phyloP scores from a whole-genome alignment of 2,797 vertebrate species.

The Lepus oiostolus region DNA sequence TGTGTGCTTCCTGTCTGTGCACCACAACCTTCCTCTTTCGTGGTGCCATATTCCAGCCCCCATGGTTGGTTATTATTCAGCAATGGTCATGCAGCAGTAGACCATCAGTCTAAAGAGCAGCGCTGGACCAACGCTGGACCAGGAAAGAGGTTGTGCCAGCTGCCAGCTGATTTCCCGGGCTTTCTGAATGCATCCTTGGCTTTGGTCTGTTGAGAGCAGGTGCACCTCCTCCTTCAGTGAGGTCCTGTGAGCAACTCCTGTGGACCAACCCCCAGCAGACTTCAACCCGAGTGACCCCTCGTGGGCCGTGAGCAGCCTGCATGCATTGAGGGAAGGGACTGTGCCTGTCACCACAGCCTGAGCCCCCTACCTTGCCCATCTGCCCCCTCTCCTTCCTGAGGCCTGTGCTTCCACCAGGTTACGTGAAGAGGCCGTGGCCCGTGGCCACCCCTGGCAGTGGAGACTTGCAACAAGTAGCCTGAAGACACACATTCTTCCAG shows the following conservation, averaged over 20 bases:
- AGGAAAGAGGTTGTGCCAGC: neutral
- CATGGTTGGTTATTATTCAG: neutral
- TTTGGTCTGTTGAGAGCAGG: neutral
- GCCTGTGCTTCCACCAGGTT: neutral
- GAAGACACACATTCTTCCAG: neutral
- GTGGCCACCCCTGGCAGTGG: neutral
- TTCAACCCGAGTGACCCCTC: neutral
- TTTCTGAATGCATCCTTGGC: neutral
- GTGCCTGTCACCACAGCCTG: neutral
- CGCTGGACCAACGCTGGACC: neutral
- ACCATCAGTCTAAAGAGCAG: neutral
- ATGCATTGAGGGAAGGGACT: neutral
- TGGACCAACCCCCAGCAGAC: neutral
- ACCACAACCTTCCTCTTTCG: no score
- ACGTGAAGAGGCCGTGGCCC: conserved; percentile 14
- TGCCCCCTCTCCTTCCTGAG: neutral
- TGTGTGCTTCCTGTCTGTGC: neutral
- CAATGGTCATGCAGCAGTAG: neutral
- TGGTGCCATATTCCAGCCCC: neutral
- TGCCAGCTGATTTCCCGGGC: neutral
- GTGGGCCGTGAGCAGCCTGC: neutral
- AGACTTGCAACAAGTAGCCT: neutral
- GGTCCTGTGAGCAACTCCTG: neutral
- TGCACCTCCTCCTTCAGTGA: neutral
- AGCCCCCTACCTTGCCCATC: neutral